Evolutionary conservation across 2,888 invertebrate genomes (phyloP).

Genomic region (Epistrophe grossulariae): DNA sequence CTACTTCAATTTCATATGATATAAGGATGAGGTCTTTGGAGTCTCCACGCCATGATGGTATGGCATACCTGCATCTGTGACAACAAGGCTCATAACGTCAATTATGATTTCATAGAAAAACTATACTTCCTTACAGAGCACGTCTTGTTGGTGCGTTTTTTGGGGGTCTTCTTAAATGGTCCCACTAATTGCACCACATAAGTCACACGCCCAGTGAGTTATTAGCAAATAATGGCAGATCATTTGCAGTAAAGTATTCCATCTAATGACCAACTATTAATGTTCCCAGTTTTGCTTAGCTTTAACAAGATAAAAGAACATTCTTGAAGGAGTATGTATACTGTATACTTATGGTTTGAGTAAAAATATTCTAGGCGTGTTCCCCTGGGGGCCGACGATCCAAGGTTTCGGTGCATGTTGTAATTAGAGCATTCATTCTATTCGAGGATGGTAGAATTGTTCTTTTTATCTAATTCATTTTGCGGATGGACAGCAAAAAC

Average conservation of each 20-base stretch:
- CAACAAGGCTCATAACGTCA: constrained; percentile 31
- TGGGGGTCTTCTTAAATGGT: constrained; percentile 59
- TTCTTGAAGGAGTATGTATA: constrained; percentile 46
- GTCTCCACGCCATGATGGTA: constrained; percentile 2
- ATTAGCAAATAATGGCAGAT: constrained; percentile 83
- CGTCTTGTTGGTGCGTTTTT: constrained; percentile 35
- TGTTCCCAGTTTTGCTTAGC: constrained; percentile 81
- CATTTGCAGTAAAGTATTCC: constrained; percentile 79
- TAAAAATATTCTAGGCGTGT: constrained; percentile 52
- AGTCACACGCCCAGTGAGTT: constrained; percentile 77
- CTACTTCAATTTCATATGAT: constrained; percentile 40
- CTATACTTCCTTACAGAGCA: constrained; percentile 41
- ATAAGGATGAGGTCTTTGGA: background rate
- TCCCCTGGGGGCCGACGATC: constrained; percentile 64
- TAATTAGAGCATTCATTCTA: constrained; percentile 75
- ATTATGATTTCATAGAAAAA: constrained; percentile 58
- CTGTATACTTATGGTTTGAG: constrained; percentile 7
- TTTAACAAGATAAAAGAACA: constrained; percentile 68
- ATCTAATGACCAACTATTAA: constrained; percentile 83
- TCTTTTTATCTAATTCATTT: constrained; percentile 45
- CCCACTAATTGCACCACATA: constrained; percentile 76
- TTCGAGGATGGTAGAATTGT: constrained; percentile 53
- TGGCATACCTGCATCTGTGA: constrained; percentile 43
- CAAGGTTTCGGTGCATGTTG: constrained; percentile 69
- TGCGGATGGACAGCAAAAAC: constrained; percentile 38